Base-by-base conservation (phyloP, 2,113 vertebrate genomes). In the Dasyornis broadbenti region DNA sequence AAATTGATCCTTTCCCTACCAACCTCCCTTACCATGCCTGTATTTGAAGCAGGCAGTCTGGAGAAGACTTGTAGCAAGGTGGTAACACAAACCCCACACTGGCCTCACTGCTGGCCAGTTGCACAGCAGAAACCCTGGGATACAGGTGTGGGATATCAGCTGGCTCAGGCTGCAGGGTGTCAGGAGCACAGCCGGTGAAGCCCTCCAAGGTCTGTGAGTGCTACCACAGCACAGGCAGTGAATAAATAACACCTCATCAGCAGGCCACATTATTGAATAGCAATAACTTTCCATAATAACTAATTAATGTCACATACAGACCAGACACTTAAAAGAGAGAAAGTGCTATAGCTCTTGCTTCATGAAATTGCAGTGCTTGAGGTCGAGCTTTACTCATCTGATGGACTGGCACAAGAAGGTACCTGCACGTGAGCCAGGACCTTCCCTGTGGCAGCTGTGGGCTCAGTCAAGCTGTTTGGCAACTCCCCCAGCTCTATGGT, bases 281-380 rank as follows among this genome's bases (percentile, higher is more conserved):
- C 79, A 94, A 78, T 94, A 94, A 94, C 75, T 94, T 94, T 44
- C 71, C 73, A 8, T 94, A 88, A 91, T 93, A 93, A 92, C 59
- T 82, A 91, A 90, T 95, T 94, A 94, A 84, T 60, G 90, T 81
- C 90, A 89, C 72, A 86, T 53, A 75, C 53, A 88, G 85, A 90
- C 30, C 89, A 93, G 76, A 71, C 39, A 72, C 75, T 92, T 90
- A 54, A 73, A 82, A 81, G 64, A 87, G 15, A 79, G 42, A n/a
- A 93, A 94, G 42, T 81, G 60, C 71, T 64, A 31, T 33, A 70
- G 68, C 56, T 91, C 54, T 94, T 89, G 56, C 65, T 54, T 73
- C 50, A 52, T 63, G 5, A 11, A 44, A 81, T 23, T 71, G 64
- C 56, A 52, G 90, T 0, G 0, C 56, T 64, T 64, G 72, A 86